Conservation (phyloP, 2,113 vertebrate genomes). For the Calyptommatus sinebrachiatus region DNA sequence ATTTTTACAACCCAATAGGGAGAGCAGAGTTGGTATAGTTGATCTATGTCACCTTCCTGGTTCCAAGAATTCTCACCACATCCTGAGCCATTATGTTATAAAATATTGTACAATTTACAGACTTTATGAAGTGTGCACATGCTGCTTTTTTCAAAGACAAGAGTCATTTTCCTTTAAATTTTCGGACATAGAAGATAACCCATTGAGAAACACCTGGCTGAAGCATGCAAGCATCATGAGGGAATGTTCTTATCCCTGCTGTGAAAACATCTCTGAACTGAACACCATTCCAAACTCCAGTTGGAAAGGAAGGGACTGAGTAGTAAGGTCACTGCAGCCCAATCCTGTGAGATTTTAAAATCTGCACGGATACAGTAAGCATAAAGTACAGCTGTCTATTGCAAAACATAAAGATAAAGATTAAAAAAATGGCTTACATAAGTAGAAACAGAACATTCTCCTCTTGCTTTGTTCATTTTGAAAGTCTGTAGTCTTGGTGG, state of each 20-base stretch:
- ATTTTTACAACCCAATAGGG: neutral
- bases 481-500: neutral
- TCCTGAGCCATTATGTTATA: neutral
- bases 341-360: neutral
- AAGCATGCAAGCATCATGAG: neutral
- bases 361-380: neutral
- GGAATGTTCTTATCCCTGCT: neutral
- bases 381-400: neutral
- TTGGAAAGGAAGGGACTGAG: neutral
- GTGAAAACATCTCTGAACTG: constrained; percentile 13
- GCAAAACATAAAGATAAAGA: neutral
- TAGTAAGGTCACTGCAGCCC: neutral
- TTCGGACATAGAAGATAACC: neutral
- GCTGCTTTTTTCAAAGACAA: constrained; percentile 20
- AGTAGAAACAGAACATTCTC: neutral
- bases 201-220: neutral
- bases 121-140: constrained; percentile 29
- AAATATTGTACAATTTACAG: constrained; percentile 42
- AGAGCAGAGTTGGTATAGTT: too few species aligned
- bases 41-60: neutral
- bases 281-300: constrained; percentile 17
- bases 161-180: neutral
- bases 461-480: neutral
- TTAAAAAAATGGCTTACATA: neutral
- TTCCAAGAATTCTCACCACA: constrained; percentile 35